Conservation (phyloP, 2,797 vertebrate genomes). For the Pseudocheirus occidentalis region DNA sequence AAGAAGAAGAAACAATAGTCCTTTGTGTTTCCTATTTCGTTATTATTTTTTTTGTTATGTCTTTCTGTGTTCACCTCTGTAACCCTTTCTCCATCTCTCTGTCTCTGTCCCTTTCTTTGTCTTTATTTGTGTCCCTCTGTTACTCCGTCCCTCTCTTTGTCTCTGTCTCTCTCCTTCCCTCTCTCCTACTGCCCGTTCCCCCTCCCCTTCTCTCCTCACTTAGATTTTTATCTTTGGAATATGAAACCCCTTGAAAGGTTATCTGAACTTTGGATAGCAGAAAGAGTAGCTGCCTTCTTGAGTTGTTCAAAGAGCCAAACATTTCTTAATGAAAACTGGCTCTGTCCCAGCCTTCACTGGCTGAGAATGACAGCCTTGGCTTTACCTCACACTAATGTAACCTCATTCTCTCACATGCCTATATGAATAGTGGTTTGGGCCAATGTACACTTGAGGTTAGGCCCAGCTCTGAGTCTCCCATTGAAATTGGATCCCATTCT, state of each 20-base stretch:
- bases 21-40: neutral
- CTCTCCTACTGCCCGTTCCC: neutral
- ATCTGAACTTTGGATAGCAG: neutral
- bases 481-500: constrained; percentile 36
- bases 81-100: neutral
- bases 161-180: neutral
- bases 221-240: constrained; percentile 48
- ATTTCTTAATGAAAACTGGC: constrained; percentile 47
- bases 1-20: neutral
- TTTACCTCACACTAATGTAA: neutral
- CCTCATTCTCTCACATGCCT: neutral
- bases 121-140: neutral
- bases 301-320: constrained; percentile 60
- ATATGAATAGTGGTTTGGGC: constrained; percentile 59
- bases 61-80: neutral
- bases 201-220: neutral
- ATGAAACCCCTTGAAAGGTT: constrained; percentile 20
- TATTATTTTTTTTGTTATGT: neutral
- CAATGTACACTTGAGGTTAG: constrained; percentile 32
- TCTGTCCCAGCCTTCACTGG: neutral
- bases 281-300: constrained; percentile 62
- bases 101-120: neutral
- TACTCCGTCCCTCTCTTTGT: neutral
- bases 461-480: neutral
- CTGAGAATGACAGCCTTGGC: neutral